Evolutionary conservation across 2,888 invertebrate genomes (phyloP).

Genomic region (Heliconius ismenius): DNA sequence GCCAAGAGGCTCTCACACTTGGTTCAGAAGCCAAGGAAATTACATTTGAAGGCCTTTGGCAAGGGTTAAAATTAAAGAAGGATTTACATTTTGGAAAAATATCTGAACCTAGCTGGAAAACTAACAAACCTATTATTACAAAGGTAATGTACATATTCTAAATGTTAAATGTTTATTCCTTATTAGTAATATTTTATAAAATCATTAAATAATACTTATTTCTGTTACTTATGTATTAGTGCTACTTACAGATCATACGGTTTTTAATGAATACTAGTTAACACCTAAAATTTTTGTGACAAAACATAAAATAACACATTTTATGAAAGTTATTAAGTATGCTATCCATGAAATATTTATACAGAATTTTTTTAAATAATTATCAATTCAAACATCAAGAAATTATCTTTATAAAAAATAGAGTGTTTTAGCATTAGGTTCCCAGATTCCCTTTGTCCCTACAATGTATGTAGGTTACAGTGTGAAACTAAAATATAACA

Average conservation of each 20-base stretch:
- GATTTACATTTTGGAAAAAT: constrained; percentile 72
- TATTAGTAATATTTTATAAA: neutral
- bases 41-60: constrained; percentile 66
- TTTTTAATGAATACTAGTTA: neutral
- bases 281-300: neutral
- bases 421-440: neutral
- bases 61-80: constrained; percentile 69
- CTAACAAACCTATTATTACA: constrained; percentile 65
- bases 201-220: neutral
- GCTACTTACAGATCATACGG: neutral
- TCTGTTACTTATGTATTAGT: neutral
- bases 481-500: neutral
- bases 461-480: neutral
- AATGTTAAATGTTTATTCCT: neutral
- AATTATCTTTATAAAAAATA: neutral
- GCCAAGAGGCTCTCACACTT: constrained; percentile 53
- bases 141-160: constrained; percentile 55
- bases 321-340: neutral
- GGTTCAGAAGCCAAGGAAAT: constrained; percentile 65
- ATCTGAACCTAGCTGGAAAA: constrained; percentile 69
- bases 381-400: neutral
- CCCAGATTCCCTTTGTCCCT: neutral
- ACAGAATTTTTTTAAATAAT: neutral
- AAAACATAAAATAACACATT: neutral
- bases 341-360: neutral